Percentiles rank a stretch among this genome's conserved stretches.
phyloP scores from a whole-genome alignment of 2,113 vertebrate genomes.

The Pongo pygmaeus region DNA sequence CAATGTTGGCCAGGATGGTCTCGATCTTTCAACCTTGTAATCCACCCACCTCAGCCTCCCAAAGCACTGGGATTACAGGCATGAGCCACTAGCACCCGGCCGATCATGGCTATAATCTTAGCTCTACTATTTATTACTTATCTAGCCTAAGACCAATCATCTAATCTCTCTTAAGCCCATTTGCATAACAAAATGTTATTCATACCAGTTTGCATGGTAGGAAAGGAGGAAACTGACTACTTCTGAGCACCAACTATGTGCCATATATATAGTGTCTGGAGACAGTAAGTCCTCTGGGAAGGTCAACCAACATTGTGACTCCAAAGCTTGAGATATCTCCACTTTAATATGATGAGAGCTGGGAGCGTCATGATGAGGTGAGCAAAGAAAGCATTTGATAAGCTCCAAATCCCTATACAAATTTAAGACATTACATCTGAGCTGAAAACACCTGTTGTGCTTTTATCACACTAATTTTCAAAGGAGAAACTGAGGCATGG shows the following conservation, averaged over 20 bases:
- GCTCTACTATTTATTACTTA: not conserved
- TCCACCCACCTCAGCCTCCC: too few species aligned
- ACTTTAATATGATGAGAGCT: not conserved
- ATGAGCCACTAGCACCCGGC: rapidly evolving
- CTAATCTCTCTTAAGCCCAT: not conserved
- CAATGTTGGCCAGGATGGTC: too few species aligned
- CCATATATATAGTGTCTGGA: not conserved
- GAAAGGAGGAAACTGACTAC: not conserved
- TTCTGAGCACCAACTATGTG: not conserved
- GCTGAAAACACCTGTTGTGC: not conserved
- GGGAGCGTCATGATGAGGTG: not conserved
- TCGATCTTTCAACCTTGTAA: too few species aligned
- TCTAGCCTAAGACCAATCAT: not conserved
- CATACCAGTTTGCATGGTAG: not conserved
- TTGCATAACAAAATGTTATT: not conserved
- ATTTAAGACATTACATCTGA: not conserved
- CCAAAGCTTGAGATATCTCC: not conserved
- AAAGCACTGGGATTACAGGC: too few species aligned
- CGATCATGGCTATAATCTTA: not conserved
- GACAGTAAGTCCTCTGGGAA: not conserved
- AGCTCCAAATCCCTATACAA: not conserved
- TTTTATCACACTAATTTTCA: not conserved
- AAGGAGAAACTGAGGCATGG: not conserved
- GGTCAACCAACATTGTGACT: not conserved
- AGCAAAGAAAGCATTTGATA: not conserved